These are phyloP conservation scores for Lepidochitona cinerea DNA, from an alignment of 2,888 invertebrate species.

Conservation along the genomic window DNA sequence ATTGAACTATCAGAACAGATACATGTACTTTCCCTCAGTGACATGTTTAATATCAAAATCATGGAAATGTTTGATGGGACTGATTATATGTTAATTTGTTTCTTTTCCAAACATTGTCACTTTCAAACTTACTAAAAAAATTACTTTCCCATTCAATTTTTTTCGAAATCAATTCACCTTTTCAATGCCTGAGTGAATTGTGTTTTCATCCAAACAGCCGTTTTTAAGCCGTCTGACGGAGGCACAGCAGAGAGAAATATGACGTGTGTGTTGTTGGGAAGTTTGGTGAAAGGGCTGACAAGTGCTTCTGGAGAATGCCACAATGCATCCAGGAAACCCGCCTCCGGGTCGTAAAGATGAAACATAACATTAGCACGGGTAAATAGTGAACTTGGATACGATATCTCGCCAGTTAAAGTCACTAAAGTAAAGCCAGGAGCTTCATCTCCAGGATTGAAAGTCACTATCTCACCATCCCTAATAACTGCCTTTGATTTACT, in stretches of 20 bases:
- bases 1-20: too few species aligned
- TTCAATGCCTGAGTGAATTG: constrained; percentile 18
- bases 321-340: constrained; percentile 42
- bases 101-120: too few species aligned
- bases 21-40: too few species aligned
- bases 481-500: too few species aligned
- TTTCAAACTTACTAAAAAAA: too few species aligned
- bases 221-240: constrained; percentile 20
- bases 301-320: constrained; percentile 41
- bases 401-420: constrained; percentile 33
- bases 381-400: constrained; percentile 29
- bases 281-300: constrained; percentile 15
- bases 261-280: constrained; percentile 25
- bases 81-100: too few species aligned
- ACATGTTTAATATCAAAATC: too few species aligned
- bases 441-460: constrained; percentile 28
- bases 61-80: too few species aligned
- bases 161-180: too few species aligned
- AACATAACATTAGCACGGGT: constrained; percentile 36
- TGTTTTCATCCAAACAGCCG: constrained; percentile 43
- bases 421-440: constrained; percentile 35
- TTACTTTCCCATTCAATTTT: too few species aligned
- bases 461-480: constrained; percentile 31
- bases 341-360: constrained; percentile 39
- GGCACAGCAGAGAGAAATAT: constrained; percentile 34